Conservation (phyloP, 2,113 vertebrate species). For the Bujurquina vittata region DNA sequence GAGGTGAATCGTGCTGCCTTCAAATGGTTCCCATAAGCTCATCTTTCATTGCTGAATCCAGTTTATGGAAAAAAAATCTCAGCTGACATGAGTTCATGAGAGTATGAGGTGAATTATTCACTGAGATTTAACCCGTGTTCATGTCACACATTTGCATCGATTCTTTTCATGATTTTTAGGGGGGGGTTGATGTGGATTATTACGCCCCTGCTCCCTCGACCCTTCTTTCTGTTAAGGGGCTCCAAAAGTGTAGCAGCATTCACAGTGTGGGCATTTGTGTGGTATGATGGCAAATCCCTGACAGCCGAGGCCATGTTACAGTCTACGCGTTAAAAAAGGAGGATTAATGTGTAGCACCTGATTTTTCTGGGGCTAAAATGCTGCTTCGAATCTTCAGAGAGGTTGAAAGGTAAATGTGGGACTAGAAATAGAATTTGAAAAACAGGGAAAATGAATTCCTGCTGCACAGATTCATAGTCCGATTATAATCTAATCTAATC, state of each 20-base stretch:
- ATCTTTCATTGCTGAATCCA: background rate
- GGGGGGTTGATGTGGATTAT: background rate
- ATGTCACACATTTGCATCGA: no score
- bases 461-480: background rate
- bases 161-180: no score
- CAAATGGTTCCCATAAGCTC: no score
- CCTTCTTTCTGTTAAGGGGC: fast-evolving
- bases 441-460: background rate
- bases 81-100: background rate
- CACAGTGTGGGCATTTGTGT: background rate
- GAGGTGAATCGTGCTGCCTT: background rate
- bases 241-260: background rate
- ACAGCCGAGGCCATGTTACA: no score
- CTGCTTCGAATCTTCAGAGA: no score
- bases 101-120: background rate
- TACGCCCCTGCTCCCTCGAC: fast-evolving
- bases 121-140: background rate
- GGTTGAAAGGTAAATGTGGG: no score
- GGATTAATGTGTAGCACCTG: no score
- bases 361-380: no score
- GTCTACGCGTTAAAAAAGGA: no score
- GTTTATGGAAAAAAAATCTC: background rate
- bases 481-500: background rate
- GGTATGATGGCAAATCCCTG: no score
- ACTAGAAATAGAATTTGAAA: background rate